Base-by-base conservation (phyloP, 2,113 vertebrate genomes). In the Nyctibius bracteatus region DNA sequence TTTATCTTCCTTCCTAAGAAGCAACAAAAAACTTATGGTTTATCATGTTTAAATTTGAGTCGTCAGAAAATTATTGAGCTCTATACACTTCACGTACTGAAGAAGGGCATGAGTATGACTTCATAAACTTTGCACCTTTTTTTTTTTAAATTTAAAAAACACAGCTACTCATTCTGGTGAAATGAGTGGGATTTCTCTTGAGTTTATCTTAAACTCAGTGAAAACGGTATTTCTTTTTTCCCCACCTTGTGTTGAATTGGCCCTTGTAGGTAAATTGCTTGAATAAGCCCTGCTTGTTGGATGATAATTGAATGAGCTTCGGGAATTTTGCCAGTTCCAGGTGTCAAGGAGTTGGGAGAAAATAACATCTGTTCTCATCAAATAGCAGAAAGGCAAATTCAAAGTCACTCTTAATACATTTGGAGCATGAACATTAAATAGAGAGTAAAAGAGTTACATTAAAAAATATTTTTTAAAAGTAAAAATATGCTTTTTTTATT, bases 341-440 rank as follows among this genome's bases (percentile, higher is more conserved):
- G 93, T 97, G 86, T 93, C 21, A 23, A 90, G 80, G 82, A 96
- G 51, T 85, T 92, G 41, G 81, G 81, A 95, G 83, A 91, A 96
- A 96, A 72, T 92, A 96, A 94, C 96, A 97, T 97, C 95, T 97
- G 97, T 95, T 97, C 85, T 96, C 88, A 92, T 92, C 78, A 85
- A 96, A 96, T 37, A 92, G 62, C 68, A 96, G 85, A 96, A 86
- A 83, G 89, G 55, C 71, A 94, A 93, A 96, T 90, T 95, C 86
- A 72, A 91, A 95, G 73, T 94, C 91, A 95, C 28, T 94, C 88
- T 87, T 87, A 95, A 91, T 96, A 94, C 97, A 96, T 49, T 21
- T 86, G 22, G n/a, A 94, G 68, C 49, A 93, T 44, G 55, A 62
- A 49, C 30, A 70, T 14, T 86, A 75, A 77, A 57, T 46, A 55